A percentile compares a stretch with the other conserved stretches of the same genome.
These are phyloP conservation scores for Ctena decussata DNA, from an alignment of 2,888 invertebrate genomes.

Conservation along the genomic window DNA sequence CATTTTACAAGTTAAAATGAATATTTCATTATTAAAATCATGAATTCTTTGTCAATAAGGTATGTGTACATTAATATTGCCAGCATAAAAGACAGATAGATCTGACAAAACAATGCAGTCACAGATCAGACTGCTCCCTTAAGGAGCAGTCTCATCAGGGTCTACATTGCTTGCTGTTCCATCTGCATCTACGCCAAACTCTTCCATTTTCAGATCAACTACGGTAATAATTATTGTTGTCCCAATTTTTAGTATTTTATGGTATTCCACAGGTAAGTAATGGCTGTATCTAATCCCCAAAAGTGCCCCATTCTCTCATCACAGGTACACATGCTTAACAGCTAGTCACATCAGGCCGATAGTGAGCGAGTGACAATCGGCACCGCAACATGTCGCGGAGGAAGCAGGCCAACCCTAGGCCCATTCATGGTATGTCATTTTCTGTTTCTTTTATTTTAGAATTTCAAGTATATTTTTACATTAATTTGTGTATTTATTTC, in stretches of 20 bases:
- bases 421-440: conserved; percentile 62
- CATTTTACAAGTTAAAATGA: no score
- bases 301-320: not conserved
- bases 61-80: no score
- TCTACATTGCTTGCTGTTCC: not conserved
- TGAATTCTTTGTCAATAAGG: no score
- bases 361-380: conserved; percentile 21
- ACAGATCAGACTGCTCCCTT: not conserved
- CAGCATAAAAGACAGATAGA: no score
- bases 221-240: no score
- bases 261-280: not conserved
- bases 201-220: no score
- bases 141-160: not conserved
- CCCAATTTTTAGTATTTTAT: no score
- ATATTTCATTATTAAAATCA: no score
- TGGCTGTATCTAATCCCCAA: conserved; percentile 37
- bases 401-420: conserved; percentile 68
- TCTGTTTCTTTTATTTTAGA: not conserved
- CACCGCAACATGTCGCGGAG: conserved; percentile 64
- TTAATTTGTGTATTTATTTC: not conserved
- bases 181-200: no score
- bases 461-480: not conserved
- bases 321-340: conserved; percentile 6
- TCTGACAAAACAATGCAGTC: not conserved
- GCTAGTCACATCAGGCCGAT: conserved; percentile 6